Conservation (phyloP, 2,797 vertebrate species). For the Atherinosoma microstoma region DNA sequence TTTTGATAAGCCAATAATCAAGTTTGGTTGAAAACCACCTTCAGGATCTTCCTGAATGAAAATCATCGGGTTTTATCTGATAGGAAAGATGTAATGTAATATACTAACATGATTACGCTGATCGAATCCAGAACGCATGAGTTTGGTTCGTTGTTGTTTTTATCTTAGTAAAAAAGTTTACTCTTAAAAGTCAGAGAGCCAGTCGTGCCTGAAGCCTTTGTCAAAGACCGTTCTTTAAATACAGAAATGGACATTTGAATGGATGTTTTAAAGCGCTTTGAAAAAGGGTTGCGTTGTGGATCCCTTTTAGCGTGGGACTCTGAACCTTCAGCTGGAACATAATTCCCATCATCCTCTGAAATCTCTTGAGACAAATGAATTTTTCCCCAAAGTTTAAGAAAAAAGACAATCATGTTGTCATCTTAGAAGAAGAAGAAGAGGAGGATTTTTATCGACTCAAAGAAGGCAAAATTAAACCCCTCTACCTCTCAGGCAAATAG, state of each 20-base stretch:
- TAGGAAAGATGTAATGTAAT: slow-evolving; percentile 1
- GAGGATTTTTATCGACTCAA: background rate
- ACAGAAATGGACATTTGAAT: background rate
- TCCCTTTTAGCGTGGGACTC: background rate
- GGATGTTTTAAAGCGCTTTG: background rate
- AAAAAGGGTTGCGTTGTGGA: background rate
- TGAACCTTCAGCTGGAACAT: slow-evolving; percentile 9
- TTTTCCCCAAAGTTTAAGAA: slow-evolving; percentile 2
- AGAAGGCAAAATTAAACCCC: slow-evolving; percentile 28
- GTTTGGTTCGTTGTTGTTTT: background rate
- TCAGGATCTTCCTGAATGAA: slow-evolving; percentile 17
- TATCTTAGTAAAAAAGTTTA: slow-evolving; percentile 3
- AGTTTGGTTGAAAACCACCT: slow-evolving; percentile 26
- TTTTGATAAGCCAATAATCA: slow-evolving; percentile 14
- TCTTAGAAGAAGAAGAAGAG: background rate
- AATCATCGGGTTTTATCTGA: slow-evolving; percentile 11
- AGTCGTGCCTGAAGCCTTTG: background rate
- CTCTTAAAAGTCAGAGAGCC: background rate
- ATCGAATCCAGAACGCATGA: slow-evolving; percentile 15
- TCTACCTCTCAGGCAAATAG: slow-evolving; percentile 51
- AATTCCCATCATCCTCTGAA: background rate
- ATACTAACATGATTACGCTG: slow-evolving; percentile 19
- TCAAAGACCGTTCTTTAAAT: background rate
- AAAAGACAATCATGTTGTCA: background rate
- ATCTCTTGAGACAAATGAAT: slow-evolving; percentile 4